These are phyloP conservation scores for Sinotaia quadrata DNA, from an alignment of 2,888 invertebrate species.

Conservation along the genomic window DNA sequence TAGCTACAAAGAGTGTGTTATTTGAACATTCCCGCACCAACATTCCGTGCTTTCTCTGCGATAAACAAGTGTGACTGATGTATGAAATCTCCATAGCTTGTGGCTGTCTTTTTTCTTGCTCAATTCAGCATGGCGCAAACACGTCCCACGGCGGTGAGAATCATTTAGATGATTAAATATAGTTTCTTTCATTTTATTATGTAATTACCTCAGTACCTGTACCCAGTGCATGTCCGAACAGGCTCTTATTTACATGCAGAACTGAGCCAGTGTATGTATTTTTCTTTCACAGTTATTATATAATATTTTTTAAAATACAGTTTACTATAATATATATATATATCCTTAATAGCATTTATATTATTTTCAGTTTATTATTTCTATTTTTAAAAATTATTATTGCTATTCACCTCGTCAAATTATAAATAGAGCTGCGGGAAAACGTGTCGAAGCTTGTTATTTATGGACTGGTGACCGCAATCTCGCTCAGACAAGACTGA, in stretches of 20 bases:
- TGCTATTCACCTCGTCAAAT: too few relatives aligned
- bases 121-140: constrained; percentile 21
- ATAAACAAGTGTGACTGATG: neutral
- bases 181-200: too few relatives aligned
- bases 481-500: constrained; percentile 15
- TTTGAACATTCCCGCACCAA: constrained; percentile 21
- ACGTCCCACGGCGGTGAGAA: constrained; percentile 22
- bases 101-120: neutral
- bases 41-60: constrained; percentile 3
- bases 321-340: too few relatives aligned
- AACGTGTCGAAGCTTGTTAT: constrained; percentile 11
- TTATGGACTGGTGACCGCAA: neutral
- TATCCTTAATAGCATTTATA: too few relatives aligned
- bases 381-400: too few relatives aligned
- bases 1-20: neutral
- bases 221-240: neutral
- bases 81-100: too few relatives aligned
- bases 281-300: too few relatives aligned
- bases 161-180: neutral
- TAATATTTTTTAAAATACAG: too few relatives aligned
- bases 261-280: too few relatives aligned
- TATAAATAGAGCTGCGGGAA: neutral
- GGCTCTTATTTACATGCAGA: too few relatives aligned
- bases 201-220: too few relatives aligned
- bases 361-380: too few relatives aligned